Evolutionary conservation across 1,140 invertebrate species (phyloP), one percentile per base, ranked within the genome.

Genomic region (Lasioglossum albipes): DNA sequence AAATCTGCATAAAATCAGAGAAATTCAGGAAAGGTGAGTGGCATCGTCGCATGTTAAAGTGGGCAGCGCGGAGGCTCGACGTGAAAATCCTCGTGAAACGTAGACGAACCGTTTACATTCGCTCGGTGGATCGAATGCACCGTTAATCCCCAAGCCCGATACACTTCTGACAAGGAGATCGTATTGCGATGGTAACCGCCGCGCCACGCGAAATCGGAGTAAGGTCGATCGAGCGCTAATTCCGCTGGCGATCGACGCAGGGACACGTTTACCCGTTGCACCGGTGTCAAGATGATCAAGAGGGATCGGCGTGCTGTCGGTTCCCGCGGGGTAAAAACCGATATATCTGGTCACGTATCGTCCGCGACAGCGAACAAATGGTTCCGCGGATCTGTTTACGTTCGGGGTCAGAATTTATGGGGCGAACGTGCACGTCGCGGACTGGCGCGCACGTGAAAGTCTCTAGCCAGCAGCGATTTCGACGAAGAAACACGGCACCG

Each of bases 261-360:
- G 45, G 61, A 12, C 45, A 36, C 45, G 31, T 62, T 74, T 79
- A 57, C 74, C 74, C 52, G 22, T 2, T 4, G 0, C 16, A 52
- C 16, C 73, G 62, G 79, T 52, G 79, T 80, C 73, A 80, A 75
- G 75, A 80, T 80, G 79, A 80, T 80, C 73, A 75, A 80, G 72
- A 80, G 73, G 65, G 72, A 61, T 75, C 54, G 79, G 27, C 18
- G 13, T 3, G 36, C 36, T 36, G 52, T 10, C 20, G 2, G 10
- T 42, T 2, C n/a, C 10, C 2, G 7, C 10, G n/a, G 27, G 45
- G 18, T 20, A 80, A 80, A 80, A 80, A 75, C 41, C 62, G 45
- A 57, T 57, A 65, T 41, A 75, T 80, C 79, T 75, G 79, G 79
- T 75, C 79, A 68, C 79, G 79, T 66, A 74, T 49, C 16, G 73